These are phyloP conservation scores for Julus scanicus DNA, from an alignment of 2,888 invertebrate species.

Conservation along the genomic window DNA sequence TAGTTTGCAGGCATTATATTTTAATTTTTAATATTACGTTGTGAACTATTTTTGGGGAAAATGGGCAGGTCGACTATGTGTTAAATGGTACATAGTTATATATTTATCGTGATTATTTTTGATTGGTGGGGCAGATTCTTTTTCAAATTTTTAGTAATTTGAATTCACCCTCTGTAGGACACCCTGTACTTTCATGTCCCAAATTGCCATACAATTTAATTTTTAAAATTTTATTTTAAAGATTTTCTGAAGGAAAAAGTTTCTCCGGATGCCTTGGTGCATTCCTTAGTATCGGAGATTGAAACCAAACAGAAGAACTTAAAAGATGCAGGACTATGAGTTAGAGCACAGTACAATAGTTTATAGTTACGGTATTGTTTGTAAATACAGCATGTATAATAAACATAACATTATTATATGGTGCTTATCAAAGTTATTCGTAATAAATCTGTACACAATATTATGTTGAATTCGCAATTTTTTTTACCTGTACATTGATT, in stretches of 20 bases:
- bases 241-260: slow-evolving; percentile 82
- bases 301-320: slow-evolving; percentile 58
- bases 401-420: background rate
- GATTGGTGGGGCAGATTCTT: too few relatives aligned
- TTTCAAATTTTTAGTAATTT: background rate
- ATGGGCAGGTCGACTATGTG: too few relatives aligned
- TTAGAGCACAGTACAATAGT: background rate
- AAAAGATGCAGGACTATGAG: background rate
- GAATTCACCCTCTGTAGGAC: background rate
- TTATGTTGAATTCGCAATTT: background rate
- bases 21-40: background rate
- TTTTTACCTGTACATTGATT: background rate
- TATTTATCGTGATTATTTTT: too few relatives aligned
- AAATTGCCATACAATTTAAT: slow-evolving; percentile 31
- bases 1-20: too few relatives aligned
- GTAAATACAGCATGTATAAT: slow-evolving; percentile 8
- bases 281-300: slow-evolving; percentile 74
- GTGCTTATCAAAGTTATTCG: background rate
- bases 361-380: background rate
- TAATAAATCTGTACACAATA: slow-evolving; percentile 7
- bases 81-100: too few relatives aligned
- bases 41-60: too few relatives aligned
- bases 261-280: slow-evolving; percentile 80
- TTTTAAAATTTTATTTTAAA: background rate
- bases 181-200: background rate